Conservation (phyloP, 2,797 vertebrate genomes). For the Coregonus sp. region DNA sequence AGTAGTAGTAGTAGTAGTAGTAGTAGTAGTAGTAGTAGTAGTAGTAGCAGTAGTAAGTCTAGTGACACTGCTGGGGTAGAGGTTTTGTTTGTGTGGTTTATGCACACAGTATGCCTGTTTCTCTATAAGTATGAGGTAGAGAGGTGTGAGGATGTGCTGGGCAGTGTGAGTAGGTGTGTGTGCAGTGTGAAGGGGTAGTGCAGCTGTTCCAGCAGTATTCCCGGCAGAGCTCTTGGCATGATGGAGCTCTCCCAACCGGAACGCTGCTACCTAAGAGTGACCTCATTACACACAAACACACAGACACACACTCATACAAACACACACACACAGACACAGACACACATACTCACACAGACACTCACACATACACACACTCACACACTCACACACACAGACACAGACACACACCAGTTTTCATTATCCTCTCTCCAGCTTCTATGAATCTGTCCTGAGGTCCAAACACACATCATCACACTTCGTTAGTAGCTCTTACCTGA, state of each 20-base stretch:
- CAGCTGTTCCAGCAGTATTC: constrained; percentile 60
- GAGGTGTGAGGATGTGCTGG: not conserved
- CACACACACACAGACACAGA: constrained; percentile 18
- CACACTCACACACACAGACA: constrained; percentile 28
- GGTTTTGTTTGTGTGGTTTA: not conserved
- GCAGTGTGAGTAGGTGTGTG: not conserved
- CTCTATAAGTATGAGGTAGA: constrained; percentile 1
- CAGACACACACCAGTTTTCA: not conserved
- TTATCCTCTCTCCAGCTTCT: not conserved
- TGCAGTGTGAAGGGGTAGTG: constrained; percentile 12
- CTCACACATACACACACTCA: constrained; percentile 25
- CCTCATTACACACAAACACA: constrained; percentile 57
- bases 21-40: too few species aligned
- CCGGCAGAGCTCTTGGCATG: constrained; percentile 51
- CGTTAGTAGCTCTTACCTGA: not conserved
- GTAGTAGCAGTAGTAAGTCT: too few species aligned
- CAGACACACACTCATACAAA: constrained; percentile 3
- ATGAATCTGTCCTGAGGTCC: not conserved
- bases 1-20: too few species aligned
- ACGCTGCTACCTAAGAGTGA: constrained; percentile 56
- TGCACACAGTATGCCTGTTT: constrained; percentile 10
- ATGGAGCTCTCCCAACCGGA: constrained; percentile 57
- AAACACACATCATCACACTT: not conserved
- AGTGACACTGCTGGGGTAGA: too few species aligned
- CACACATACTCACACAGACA: not conserved